Base-by-base conservation (phyloP, 2,797 vertebrate genomes). In the Pteropus rufus region DNA sequence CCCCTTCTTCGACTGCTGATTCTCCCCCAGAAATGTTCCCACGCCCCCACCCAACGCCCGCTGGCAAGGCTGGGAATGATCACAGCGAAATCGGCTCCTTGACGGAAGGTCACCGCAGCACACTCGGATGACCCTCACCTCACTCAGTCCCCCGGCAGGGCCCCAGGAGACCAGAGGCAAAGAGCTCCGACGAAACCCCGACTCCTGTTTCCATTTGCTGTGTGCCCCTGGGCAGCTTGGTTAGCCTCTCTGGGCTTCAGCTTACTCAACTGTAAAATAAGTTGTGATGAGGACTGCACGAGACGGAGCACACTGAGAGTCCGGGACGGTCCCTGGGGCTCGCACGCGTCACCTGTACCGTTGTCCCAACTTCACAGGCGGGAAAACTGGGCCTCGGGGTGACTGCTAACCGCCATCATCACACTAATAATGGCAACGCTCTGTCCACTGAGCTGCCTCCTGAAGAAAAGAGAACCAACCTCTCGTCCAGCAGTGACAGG, bases 201-300 rank as follows among this genome's bases (percentile, higher is more conserved):
- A 94, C 84, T 15, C 10, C 85, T 11, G 0, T 58, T 0, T 12
- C 62, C 49, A 11, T 10, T 5, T 1, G 34, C 84, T 70, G 60
- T 4, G 69, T 79, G 86, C 41, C 83, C 52, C 52, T 52, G 58
- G 49, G 5, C 56, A 76, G 69, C 39, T 76, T 5, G 72, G 4
- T n/a, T 6, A 65, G 76, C 72, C 39, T 91, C 0, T 0, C 60
- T 72, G 90, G 44, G 62, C 72, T 76, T 92, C 4, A 0, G 3
- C 12, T 46, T 29, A 54, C 81, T 52, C n/a, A 16, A 3, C 49
- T 6, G n/a, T 54, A 79, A 95, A 95, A 65, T 3, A 8, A 86
- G 36, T 11, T 9, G 15, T 4, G 5, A 18, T 0, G 24, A 41
- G 6, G 29, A 46, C 0, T 7, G 36, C 80, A 7, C 0, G 1